These are phyloP conservation scores for Aegotheles bennettii DNA, from an alignment of 2,113 vertebrate species.

Conservation along the genomic window DNA sequence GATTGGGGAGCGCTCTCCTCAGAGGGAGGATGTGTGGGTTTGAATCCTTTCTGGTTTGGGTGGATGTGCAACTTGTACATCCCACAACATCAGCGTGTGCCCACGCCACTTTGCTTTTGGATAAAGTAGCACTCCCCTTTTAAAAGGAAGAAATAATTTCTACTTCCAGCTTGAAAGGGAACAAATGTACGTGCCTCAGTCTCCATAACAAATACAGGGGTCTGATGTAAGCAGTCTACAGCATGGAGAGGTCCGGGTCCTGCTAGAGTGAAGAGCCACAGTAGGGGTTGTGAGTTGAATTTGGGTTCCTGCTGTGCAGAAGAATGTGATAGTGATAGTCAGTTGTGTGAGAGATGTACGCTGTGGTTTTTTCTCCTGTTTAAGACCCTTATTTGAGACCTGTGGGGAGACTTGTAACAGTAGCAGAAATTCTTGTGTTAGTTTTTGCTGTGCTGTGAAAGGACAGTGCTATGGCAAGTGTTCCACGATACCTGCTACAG, in stretches of 20 bases:
- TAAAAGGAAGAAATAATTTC: not conserved
- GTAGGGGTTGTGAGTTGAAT: not conserved
- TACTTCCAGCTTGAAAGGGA: not conserved
- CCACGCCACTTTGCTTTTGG: not conserved
- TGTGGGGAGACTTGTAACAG: not conserved
- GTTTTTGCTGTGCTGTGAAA: not conserved
- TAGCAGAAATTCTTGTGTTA: not conserved
- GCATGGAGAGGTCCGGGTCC: not conserved
- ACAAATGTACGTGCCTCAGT: not conserved
- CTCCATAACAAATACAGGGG: not conserved
- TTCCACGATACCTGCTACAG: not conserved
- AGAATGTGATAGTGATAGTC: not conserved
- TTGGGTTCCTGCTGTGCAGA: not conserved
- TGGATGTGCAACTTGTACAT: not conserved
- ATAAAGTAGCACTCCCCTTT: not conserved
- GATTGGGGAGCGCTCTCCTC: not conserved
- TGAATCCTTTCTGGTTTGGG: not conserved
- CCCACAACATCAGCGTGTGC: rapidly evolving
- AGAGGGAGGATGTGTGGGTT: not conserved
- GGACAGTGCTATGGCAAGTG: not conserved
- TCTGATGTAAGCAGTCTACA: not conserved
- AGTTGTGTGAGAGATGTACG: not conserved
- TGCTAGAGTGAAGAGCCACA: not conserved
- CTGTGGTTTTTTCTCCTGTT: not conserved
- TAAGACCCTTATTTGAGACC: not conserved